Percentiles rank a stretch among this genome's conserved stretches.
These are phyloP conservation scores for Eleutherodactylus coqui DNA, from an alignment of 2,797 vertebrate species.

Conservation along the genomic window DNA sequence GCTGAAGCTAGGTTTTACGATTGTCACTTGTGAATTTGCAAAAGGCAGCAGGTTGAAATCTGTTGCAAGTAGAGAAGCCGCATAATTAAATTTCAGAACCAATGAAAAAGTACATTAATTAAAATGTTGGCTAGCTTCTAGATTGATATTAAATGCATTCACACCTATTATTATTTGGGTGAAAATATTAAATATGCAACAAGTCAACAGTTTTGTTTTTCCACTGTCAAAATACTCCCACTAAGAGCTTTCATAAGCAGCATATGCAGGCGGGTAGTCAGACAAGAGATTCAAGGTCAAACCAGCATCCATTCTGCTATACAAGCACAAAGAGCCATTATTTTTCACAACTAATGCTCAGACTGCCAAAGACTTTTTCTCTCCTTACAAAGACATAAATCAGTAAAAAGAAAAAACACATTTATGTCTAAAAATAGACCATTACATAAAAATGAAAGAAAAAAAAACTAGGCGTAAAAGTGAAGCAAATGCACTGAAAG, in stretches of 20 bases:
- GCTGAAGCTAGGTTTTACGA: too few species aligned
- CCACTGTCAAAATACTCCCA: slow-evolving; percentile 46
- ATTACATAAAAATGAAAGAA: slow-evolving; percentile 13
- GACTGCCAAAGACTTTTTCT: slow-evolving; percentile 10
- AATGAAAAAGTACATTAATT: not conserved
- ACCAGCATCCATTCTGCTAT: slow-evolving; percentile 31
- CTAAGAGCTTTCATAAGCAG: slow-evolving; percentile 22
- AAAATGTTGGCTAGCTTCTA: not conserved
- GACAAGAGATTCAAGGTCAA: slow-evolving; percentile 45
- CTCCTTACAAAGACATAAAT: slow-evolving; percentile 37
- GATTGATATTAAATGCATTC: not conserved
- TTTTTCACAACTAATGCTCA: slow-evolving; percentile 25
- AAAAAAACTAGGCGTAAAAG: not conserved
- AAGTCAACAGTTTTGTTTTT: slow-evolving; percentile 15
- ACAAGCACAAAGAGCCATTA: slow-evolving; percentile 48
- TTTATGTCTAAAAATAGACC: slow-evolving; percentile 3
- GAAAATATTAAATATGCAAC: slow-evolving; percentile 19
- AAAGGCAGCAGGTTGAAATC: not conserved
- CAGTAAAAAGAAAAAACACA: slow-evolving; percentile 16
- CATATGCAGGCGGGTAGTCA: slow-evolving; percentile 35
- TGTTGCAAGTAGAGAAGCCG: not conserved
- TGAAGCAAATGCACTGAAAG: not conserved
- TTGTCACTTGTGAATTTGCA: too few species aligned
- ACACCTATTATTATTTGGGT: not conserved
- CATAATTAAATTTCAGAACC: too few species aligned